phyloP scores from a whole-genome alignment of 2,797 vertebrate genomes.

The Rhabdomys pumilio region DNA sequence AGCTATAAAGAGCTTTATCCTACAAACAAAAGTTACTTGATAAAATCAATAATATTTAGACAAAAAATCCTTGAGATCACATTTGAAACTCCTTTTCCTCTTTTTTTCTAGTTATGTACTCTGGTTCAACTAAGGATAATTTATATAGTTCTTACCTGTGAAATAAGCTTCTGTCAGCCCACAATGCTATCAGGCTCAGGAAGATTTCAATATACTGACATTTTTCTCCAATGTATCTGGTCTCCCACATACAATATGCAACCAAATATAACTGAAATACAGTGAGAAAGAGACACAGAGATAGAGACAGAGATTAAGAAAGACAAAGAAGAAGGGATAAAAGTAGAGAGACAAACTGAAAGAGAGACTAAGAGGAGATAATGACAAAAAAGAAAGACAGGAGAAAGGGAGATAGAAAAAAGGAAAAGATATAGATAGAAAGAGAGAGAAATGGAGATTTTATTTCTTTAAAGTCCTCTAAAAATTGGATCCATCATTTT shows the following conservation, averaged over 20 bases:
- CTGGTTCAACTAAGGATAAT: background rate
- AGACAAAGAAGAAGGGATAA: background rate
- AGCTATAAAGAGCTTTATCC: background rate
- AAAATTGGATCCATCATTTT: conserved; percentile 19
- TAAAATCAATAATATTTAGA: conserved; percentile 5
- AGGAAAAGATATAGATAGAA: background rate
- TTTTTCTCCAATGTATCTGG: background rate
- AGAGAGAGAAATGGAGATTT: background rate
- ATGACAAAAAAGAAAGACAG: background rate
- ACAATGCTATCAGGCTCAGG: background rate
- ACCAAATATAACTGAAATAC: background rate
- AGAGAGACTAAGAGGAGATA: background rate
- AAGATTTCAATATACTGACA: background rate
- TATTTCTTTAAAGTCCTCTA: background rate
- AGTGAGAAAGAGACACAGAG: background rate
- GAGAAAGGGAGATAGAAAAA: background rate
- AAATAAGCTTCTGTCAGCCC: background rate
- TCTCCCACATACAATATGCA: background rate
- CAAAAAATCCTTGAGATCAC: background rate
- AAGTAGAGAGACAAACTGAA: background rate
- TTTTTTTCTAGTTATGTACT: background rate
- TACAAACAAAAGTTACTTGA: background rate
- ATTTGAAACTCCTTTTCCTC: background rate
- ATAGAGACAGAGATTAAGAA: background rate
- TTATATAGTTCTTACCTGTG: background rate